Evolutionary conservation across 2,888 invertebrate genomes (phyloP).

Genomic region (Nomada ferruginata): DNA sequence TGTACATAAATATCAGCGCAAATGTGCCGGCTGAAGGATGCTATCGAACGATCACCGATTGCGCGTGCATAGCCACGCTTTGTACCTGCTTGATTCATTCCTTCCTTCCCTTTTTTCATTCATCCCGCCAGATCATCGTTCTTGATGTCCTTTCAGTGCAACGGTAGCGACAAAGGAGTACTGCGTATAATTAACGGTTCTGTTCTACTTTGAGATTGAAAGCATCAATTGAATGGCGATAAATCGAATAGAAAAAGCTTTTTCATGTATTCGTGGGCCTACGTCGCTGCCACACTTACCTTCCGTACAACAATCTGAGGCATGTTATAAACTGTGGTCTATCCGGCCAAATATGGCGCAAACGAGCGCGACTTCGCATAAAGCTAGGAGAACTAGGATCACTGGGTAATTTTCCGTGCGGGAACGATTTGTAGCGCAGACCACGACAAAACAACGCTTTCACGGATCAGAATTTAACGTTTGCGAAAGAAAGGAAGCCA

Average conservation of each 20-base stretch:
- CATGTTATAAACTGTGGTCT: slow-evolving; percentile 41
- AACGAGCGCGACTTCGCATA: slow-evolving; percentile 65
- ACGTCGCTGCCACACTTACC: slow-evolving; percentile 22
- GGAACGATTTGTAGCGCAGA: slow-evolving; percentile 19
- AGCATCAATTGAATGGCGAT: slow-evolving; percentile 2
- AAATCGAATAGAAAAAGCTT: too few relatives aligned
- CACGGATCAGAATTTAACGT: slow-evolving; percentile 31
- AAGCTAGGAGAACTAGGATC: slow-evolving; percentile 47
- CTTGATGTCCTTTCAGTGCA: slow-evolving; percentile 15
- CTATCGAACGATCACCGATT: slow-evolving; percentile 45
- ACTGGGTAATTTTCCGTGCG: slow-evolving; percentile 67
- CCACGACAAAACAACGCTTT: slow-evolving; percentile 39
- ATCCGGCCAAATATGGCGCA: slow-evolving; percentile 64
- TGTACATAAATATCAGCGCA: slow-evolving; percentile 52
- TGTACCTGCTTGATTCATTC: slow-evolving; percentile 9
- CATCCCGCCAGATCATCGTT: slow-evolving; percentile 13
- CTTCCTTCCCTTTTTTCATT: background rate
- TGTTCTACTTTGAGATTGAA: slow-evolving; percentile 52
- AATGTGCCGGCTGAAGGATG: slow-evolving; percentile 35
- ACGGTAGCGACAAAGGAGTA: slow-evolving; percentile 27
- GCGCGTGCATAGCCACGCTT: slow-evolving; percentile 29
- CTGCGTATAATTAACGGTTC: slow-evolving; percentile 28
- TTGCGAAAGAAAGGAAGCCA: slow-evolving; percentile 27
- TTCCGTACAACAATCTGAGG: slow-evolving; percentile 31
- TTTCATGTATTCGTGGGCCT: slow-evolving; percentile 36